phyloP scores from a whole-genome alignment of 2,113 vertebrate genomes.

The Xyliphius kryptos region DNA sequence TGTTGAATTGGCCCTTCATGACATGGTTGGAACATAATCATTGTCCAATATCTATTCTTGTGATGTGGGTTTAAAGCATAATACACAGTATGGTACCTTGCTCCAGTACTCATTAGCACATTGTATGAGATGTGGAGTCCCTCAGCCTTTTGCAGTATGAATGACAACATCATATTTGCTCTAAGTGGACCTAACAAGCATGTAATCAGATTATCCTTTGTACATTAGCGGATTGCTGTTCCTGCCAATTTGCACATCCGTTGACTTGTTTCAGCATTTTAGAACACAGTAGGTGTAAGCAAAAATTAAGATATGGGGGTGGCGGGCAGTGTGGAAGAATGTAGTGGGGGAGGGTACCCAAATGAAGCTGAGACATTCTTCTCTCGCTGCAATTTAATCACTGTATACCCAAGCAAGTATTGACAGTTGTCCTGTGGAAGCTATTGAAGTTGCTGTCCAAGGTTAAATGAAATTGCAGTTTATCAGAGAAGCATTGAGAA shows the following conservation, averaged over 20 bases:
- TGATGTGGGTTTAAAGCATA: not conserved
- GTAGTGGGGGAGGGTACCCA: slow-evolving; percentile 52
- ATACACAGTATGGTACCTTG: not conserved
- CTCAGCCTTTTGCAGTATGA: slow-evolving; percentile 8
- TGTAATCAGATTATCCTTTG: slow-evolving; percentile 28
- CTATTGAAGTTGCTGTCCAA: slow-evolving; percentile 99
- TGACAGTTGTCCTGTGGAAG: slow-evolving; percentile 99
- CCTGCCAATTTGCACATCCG: slow-evolving; percentile 18
- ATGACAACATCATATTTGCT: slow-evolving; percentile 24
- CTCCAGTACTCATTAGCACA: not conserved
- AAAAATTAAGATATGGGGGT: slow-evolving; percentile 76
- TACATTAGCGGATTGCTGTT: slow-evolving; percentile 32
- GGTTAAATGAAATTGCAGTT: slow-evolving; percentile 99
- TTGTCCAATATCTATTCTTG: no score
- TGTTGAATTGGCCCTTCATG: no score
- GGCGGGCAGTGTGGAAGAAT: slow-evolving; percentile 44
- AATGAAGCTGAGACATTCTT: slow-evolving; percentile 85
- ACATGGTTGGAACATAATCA: no score
- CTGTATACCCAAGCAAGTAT: slow-evolving; percentile 91
- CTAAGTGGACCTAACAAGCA: slow-evolving; percentile 28
- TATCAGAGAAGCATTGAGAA: slow-evolving; percentile 99
- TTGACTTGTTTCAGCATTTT: slow-evolving; percentile 42
- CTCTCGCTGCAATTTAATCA: slow-evolving; percentile 96
- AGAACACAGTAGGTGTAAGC: slow-evolving; percentile 57
- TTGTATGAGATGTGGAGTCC: not conserved